Conservation (phyloP, 2,888 invertebrate genomes). For the Macrosiphum euphorbiae region DNA sequence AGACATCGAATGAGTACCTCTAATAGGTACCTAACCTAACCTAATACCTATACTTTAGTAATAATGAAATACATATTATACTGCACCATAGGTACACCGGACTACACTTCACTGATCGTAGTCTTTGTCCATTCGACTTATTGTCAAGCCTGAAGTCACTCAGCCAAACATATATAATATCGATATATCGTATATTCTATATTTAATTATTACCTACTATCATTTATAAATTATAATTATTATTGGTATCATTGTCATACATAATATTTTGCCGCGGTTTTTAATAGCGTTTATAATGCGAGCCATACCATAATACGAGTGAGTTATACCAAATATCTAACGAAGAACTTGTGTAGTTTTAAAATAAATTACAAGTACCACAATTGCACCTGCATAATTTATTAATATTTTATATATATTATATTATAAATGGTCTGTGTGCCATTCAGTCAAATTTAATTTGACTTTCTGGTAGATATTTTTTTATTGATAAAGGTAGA, state of each 20-base stretch:
- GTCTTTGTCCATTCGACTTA: neutral
- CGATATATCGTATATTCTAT: neutral
- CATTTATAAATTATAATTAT: neutral
- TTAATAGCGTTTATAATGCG: neutral
- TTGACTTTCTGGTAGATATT: too few relatives aligned
- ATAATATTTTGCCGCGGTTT: neutral
- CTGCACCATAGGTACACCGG: neutral
- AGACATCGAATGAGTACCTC: neutral
- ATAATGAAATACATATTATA: neutral
- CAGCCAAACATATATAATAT: neutral
- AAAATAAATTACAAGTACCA: neutral
- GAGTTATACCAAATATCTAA: neutral
- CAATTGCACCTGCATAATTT: neutral
- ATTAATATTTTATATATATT: neutral
- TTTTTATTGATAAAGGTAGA: too few relatives aligned
- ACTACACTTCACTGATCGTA: neutral
- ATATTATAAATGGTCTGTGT: neutral
- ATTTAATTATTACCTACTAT: neutral
- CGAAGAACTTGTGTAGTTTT: neutral
- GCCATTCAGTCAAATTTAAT: too few relatives aligned
- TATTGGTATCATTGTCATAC: neutral
- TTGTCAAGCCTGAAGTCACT: neutral
- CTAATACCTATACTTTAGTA: neutral
- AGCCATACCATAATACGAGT: neutral
- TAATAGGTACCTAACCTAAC: too few relatives aligned